Percentiles rank a stretch among this genome's conserved stretches.
These are phyloP conservation scores for Colostygia pectinataria DNA, from an alignment of 2,888 invertebrate species.

Conservation along the genomic window DNA sequence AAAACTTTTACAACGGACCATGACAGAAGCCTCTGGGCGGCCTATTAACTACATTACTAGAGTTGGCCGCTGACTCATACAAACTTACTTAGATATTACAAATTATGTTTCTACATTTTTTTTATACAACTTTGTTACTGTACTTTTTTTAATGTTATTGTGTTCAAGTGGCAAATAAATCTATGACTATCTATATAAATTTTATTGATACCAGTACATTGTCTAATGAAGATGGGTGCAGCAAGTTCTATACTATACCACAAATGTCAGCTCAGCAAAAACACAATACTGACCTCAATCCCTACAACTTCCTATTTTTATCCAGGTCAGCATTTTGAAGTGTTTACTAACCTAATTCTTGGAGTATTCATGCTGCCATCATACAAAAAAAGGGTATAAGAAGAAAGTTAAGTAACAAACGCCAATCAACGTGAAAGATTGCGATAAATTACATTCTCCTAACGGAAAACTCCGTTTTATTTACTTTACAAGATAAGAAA, in stretches of 20 bases:
- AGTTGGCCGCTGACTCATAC: too few relatives aligned
- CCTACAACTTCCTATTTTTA: not conserved
- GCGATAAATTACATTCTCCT: constrained; percentile 29
- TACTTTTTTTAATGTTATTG: too few relatives aligned
- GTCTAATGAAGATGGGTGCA: too few relatives aligned
- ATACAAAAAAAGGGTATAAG: not conserved
- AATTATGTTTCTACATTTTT: too few relatives aligned
- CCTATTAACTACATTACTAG: too few relatives aligned
- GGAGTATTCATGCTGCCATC: not conserved
- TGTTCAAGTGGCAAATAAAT: too few relatives aligned
- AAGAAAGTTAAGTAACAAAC: constrained; percentile 17
- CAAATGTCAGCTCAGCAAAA: constrained; percentile 4
- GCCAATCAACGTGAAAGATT: constrained; percentile 29
- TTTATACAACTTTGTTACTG: too few relatives aligned
- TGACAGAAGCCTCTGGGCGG: too few relatives aligned
- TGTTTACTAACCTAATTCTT: not conserved
- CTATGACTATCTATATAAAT: too few relatives aligned
- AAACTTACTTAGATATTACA: too few relatives aligned
- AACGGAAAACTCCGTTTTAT: constrained; percentile 46
- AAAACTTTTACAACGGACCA: too few relatives aligned
- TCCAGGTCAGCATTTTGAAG: constrained; percentile 6
- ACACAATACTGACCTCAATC: constrained; percentile 8
- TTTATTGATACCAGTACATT: too few relatives aligned
- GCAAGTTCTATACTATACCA: not conserved
- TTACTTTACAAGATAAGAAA: constrained; percentile 63